A percentile compares a stretch with the other conserved stretches of the same genome.
Conservation (phyloP, 2,888 invertebrate genomes). For the Zele albiditarsus region DNA sequence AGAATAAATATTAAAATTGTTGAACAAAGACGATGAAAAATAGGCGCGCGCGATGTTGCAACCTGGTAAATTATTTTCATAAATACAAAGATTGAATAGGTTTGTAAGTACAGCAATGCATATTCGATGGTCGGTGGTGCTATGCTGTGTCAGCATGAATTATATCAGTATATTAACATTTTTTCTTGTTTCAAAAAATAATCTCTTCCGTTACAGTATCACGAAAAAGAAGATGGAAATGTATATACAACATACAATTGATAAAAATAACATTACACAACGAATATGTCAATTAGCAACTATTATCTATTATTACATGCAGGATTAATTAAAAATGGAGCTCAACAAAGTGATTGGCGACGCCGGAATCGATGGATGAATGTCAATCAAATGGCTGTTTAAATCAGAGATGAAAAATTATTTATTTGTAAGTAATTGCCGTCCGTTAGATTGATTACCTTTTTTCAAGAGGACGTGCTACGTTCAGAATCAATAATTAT, state of each 20-base stretch:
- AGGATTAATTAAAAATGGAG: background rate
- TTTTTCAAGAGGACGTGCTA: no score
- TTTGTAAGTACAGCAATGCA: background rate
- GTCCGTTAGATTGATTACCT: no score
- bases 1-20: background rate
- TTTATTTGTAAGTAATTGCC: no score
- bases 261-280: background rate
- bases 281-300: background rate
- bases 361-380: no score
- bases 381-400: no score
- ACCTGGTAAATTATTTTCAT: constrained; percentile 6
- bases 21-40: background rate
- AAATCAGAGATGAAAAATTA: no score
- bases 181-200: background rate
- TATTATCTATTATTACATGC: background rate
- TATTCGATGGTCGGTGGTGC: background rate
- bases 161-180: background rate
- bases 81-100: background rate
- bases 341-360: background rate
- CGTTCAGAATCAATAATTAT: no score
- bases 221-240: background rate
- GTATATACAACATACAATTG: background rate
- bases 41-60: background rate
- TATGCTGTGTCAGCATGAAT: no score
- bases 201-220: no score